These are phyloP conservation scores for Panonychus citri DNA, from an alignment of 1,140 invertebrate species.

Conservation along the genomic window DNA sequence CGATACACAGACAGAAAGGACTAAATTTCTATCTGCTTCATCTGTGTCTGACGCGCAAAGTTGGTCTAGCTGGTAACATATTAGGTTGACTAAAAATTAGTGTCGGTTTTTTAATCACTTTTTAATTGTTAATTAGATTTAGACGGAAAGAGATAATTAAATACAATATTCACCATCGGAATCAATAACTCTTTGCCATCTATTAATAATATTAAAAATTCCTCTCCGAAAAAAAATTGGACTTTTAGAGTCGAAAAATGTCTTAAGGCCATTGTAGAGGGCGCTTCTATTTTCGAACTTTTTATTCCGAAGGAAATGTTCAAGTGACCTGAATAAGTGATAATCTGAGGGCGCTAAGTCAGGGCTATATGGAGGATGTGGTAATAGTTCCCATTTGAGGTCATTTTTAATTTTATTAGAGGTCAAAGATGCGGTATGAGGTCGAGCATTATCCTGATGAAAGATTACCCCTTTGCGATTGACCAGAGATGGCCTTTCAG, in stretches of 20 bases:
- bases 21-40: no score
- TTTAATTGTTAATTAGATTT: neutral
- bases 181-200: neutral
- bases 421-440: slow-evolving; percentile 8
- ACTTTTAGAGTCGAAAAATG: neutral
- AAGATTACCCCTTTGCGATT: neutral
- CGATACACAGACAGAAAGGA: no score
- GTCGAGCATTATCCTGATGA: slow-evolving; percentile 15
- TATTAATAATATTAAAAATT: neutral
- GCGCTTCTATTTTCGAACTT: neutral
- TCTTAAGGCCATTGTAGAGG: neutral
- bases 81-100: no score
- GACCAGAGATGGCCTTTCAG: slow-evolving; percentile 3
- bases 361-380: slow-evolving; percentile 24
- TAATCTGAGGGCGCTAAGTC: slow-evolving; percentile 24
- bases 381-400: slow-evolving; percentile 24
- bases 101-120: neutral
- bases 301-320: neutral
- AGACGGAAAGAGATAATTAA: no score
- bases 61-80: no score
- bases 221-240: neutral
- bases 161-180: neutral
- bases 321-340: slow-evolving; percentile 19
- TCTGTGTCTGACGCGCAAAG: no score
- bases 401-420: slow-evolving; percentile 15